These are phyloP conservation scores for Shargacucullia verbasci DNA, from an alignment of 2,888 invertebrate species.

Conservation along the genomic window DNA sequence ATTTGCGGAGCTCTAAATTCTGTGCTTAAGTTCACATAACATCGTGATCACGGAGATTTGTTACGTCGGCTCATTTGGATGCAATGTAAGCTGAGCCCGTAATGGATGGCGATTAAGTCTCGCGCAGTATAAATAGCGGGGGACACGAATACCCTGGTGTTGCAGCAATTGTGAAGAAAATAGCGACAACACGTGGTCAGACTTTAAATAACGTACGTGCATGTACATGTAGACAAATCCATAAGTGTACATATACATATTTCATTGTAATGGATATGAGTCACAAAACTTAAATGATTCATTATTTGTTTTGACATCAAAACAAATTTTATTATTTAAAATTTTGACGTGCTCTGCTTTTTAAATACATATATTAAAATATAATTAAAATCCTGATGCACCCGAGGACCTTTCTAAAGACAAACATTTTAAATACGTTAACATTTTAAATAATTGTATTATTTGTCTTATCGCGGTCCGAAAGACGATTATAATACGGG, in stretches of 20 bases:
- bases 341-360: no score
- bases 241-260: conserved; percentile 13
- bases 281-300: conserved; percentile 41
- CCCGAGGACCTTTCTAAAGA: no score
- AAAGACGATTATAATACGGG: no score
- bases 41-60: conserved; percentile 55
- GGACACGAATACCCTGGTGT: conserved; percentile 63
- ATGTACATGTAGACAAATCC: conserved; percentile 17
- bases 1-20: conserved; percentile 36
- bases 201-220: conserved; percentile 43
- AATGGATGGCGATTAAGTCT: conserved; percentile 70
- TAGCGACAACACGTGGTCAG: conserved; percentile 63
- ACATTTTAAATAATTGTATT: no score
- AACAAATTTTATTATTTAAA: not conserved
- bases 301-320: conserved; percentile 33
- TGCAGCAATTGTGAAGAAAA: conserved; percentile 66
- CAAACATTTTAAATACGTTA: no score
- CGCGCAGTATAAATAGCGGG: conserved; percentile 68
- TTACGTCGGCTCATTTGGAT: conserved; percentile 68
- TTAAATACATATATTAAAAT: not conserved
- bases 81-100: conserved; percentile 65
- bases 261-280: conserved; percentile 33
- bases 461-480: no score
- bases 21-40: conserved; percentile 27
- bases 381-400: no score